Base-by-base conservation (phyloP, 2,888 invertebrate genomes). In the Cremastinae sp. region DNA sequence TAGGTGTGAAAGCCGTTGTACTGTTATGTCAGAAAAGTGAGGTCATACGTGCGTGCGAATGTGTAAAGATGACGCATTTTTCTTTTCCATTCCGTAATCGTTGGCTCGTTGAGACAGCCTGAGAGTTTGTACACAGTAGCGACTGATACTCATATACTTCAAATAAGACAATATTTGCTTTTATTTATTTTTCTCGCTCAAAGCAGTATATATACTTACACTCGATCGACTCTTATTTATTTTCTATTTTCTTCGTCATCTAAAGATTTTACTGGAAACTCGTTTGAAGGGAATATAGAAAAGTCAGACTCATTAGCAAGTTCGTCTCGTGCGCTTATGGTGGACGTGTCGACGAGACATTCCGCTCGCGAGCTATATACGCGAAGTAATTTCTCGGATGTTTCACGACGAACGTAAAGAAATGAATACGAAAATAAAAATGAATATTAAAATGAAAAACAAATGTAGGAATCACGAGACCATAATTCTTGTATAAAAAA, bases 271-370 rank as follows among this genome's bases (percentile, higher is more conserved):
- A 14, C 54, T 54, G 43, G 28, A 53, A 56, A 54, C 18, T 41
- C 18, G 65, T 65, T 65, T 22, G 53, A 66, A 61, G 41, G 58
- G 28, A 8, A 51, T 16, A 12, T 12, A 45, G 4, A 5, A 12
- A 45, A 28, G 5, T 34, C n/a, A 41, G 36, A 51, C 75, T 75
- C 73, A 75, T 78, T 61, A 54, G 75, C 73, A 76, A 75, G 68
- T 56, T 12, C 22, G 56, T 20, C 64, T 62, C 70, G 61, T 62
- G 47, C 53, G 34, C n/a, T n/a, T n/a, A n/a, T 59, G 65, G 20
- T 28, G 69, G 9, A 78, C 75, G 68, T 73, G 69, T 73, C 62
- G 74, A 74, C 64, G 65, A 61, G 68, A 75, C 79, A 80, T 78
- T 74, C 61, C 70, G 70, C 9, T 56, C 9, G 49, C 16, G 18